A percentile compares a stretch with the other conserved stretches of the same genome.
These are phyloP conservation scores for Amiota mariae DNA, from an alignment of 2,888 invertebrate genomes.

Conservation along the genomic window DNA sequence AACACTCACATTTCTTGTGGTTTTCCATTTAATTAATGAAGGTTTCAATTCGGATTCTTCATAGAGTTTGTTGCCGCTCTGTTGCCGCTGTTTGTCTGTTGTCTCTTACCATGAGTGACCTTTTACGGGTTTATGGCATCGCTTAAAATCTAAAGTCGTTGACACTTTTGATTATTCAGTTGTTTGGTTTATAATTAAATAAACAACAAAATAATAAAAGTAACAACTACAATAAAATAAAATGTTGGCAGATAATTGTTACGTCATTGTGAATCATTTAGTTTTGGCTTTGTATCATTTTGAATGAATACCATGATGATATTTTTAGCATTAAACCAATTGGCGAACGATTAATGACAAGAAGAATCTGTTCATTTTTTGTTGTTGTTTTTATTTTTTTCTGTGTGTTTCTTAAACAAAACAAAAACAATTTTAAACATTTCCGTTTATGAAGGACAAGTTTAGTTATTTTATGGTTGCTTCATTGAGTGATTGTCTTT, in stretches of 20 bases:
- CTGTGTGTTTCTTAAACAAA: not conserved
- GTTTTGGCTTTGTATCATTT: constrained; percentile 8
- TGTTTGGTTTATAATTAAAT: not conserved
- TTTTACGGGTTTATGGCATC: constrained; percentile 10
- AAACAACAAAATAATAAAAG: too few relatives aligned
- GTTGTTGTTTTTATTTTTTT: not conserved
- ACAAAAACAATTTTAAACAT: not conserved
- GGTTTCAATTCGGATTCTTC: constrained; percentile 6
- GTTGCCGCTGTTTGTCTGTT: not conserved
- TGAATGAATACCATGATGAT: not conserved
- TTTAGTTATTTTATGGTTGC: not conserved
- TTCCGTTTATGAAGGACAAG: constrained; percentile 14
- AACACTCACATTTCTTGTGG: constrained; percentile 30
- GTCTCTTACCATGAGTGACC: not conserved
- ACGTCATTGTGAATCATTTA: constrained; percentile 61
- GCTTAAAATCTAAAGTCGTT: constrained; percentile 19
- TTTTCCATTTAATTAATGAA: constrained; percentile 14
- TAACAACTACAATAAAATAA: not conserved
- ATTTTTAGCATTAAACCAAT: not conserved
- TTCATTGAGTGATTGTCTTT: not conserved
- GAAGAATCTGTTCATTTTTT: not conserved
- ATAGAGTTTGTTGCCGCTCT: not conserved
- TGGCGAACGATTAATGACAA: not conserved
- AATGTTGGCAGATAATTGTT: constrained; percentile 42
- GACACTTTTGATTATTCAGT: not conserved